Percentiles rank a stretch among this genome's conserved stretches.
Evolutionary conservation across 2,113 vertebrate genomes (phyloP).

Genomic region (Scomber colias): DNA sequence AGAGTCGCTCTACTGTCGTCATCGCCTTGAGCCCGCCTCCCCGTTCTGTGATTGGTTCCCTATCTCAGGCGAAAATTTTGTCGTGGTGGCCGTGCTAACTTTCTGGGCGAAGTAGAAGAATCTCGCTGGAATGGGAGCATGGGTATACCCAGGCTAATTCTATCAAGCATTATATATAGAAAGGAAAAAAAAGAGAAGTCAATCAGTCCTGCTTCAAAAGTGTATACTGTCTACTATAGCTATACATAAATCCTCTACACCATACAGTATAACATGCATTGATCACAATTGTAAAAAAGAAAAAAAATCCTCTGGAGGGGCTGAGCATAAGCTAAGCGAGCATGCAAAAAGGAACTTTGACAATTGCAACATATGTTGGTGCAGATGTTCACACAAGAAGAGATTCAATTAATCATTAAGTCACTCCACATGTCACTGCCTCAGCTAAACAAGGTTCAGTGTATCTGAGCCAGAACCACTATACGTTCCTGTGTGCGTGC

Average conservation of each 20-base stretch:
- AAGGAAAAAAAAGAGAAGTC: neutral
- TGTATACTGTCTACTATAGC: neutral
- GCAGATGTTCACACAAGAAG: conserved; percentile 72
- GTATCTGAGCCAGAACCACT: conserved; percentile 67
- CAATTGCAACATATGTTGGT: conserved; percentile 70
- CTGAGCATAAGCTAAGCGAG: conserved; percentile 39
- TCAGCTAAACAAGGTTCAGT: conserved; percentile 59
- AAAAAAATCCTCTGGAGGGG: conserved; percentile 19
- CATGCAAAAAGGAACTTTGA: conserved; percentile 54
- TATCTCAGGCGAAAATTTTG: too few relatives aligned
- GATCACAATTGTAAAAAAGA: neutral
- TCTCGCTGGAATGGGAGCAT: too few relatives aligned
- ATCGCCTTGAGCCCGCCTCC: too few relatives aligned
- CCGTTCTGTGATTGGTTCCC: too few relatives aligned
- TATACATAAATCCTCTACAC: neutral
- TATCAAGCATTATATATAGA: conserved; percentile 13
- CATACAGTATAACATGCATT: neutral
- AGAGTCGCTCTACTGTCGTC: too few relatives aligned
- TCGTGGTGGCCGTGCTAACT: too few relatives aligned
- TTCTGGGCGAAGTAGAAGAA: too few relatives aligned
- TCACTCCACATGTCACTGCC: conserved; percentile 68
- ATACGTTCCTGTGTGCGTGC: conserved; percentile 49
- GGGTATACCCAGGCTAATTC: neutral
- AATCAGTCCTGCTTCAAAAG: conserved; percentile 3
- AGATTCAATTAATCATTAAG: conserved; percentile 71